Evolutionary conservation across 2,888 invertebrate genomes (phyloP).

Genomic region (Drosophila robusta): DNA sequence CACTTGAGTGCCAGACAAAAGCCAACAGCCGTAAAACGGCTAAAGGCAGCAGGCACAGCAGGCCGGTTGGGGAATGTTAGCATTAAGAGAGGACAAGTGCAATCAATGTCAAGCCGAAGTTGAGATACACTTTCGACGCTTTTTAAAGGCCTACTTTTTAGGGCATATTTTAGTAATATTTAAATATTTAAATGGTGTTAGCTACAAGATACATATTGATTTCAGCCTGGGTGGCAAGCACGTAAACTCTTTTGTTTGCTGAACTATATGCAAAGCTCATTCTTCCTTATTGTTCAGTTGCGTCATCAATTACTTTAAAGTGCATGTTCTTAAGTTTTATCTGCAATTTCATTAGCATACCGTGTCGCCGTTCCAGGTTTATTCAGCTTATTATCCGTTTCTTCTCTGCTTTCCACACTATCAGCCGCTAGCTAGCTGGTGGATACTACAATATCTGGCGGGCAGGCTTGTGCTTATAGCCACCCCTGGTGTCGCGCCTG

Average conservation of each 20-base stretch:
- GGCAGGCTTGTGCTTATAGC: no score
- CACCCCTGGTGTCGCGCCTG: slow-evolving; percentile 38
- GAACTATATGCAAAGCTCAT: no score
- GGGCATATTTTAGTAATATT: no score
- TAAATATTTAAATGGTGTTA: no score
- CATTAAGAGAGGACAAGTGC: slow-evolving; percentile 15
- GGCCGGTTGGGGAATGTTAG: slow-evolving; percentile 25
- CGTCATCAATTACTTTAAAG: neutral
- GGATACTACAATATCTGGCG: no score
- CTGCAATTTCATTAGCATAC: neutral
- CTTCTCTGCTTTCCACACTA: slow-evolving; percentile 7
- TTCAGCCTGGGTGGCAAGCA: no score
- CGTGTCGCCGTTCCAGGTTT: neutral
- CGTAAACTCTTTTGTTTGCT: neutral
- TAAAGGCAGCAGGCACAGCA: slow-evolving; percentile 28
- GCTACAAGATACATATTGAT: no score
- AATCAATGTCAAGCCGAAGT: slow-evolving; percentile 2
- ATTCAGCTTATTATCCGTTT: neutral
- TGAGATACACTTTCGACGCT: slow-evolving; percentile 17
- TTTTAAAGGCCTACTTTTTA: neutral
- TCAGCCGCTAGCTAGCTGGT: neutral
- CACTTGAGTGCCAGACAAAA: slow-evolving; percentile 79
- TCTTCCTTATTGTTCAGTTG: no score
- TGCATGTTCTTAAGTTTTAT: neutral
- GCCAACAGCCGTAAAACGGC: slow-evolving; percentile 44